Conservation (phyloP, 2,888 invertebrate genomes). For the Xiphydria camelus region DNA sequence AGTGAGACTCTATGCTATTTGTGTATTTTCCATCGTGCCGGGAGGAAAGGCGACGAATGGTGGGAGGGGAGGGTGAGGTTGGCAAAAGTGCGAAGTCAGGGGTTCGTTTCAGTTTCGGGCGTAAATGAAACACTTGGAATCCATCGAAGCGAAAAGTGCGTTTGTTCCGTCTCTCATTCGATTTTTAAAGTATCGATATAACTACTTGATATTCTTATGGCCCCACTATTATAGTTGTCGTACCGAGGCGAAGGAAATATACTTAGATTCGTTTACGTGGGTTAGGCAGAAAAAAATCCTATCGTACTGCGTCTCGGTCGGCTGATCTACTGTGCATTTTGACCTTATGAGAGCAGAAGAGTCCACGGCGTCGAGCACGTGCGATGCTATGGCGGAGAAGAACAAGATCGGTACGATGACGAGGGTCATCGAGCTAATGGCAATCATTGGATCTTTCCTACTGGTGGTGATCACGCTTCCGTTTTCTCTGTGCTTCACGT, state of each 20-base stretch:
- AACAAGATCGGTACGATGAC: slow-evolving; percentile 55
- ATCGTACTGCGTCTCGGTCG: no score
- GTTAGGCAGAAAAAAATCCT: no score
- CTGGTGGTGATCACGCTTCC: slow-evolving; percentile 79
- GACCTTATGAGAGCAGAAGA: slow-evolving; percentile 1
- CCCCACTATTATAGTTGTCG: no score
- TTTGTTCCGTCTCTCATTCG: slow-evolving; percentile 14
- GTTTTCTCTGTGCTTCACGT: slow-evolving; percentile 81
- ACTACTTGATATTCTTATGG: no score
- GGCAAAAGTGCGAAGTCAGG: slow-evolving; percentile 4
- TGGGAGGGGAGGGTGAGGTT: not conserved
- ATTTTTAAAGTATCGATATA: no score
- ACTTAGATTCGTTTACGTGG: no score
- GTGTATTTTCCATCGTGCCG: no score
- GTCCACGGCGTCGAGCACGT: not conserved
- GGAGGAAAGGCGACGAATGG: not conserved
- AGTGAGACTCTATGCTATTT: slow-evolving; percentile 38
- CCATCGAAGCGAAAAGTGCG: no score
- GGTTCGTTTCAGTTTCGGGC: no score
- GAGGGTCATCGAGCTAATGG: slow-evolving; percentile 74
- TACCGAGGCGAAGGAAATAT: no score
- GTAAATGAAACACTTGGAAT: no score
- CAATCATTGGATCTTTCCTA: slow-evolving; percentile 72
- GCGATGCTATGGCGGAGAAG: slow-evolving; percentile 1
- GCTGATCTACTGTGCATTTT: no score